These are phyloP conservation scores for Calliscelio sp. DNA, from an alignment of 2,888 invertebrate genomes.

Conservation along the genomic window DNA sequence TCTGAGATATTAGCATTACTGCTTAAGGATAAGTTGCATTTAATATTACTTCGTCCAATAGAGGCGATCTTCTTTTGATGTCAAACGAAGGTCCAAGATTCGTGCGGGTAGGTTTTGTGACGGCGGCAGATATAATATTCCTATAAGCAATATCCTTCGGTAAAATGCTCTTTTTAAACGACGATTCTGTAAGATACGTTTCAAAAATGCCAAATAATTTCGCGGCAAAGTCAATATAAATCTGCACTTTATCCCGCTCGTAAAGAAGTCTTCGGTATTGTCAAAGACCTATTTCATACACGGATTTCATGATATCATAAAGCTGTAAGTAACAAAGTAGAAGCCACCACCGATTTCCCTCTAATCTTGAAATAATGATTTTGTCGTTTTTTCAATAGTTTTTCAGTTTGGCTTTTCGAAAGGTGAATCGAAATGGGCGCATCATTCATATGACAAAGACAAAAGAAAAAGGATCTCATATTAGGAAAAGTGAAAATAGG, in stretches of 20 bases:
- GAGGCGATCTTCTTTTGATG: background rate
- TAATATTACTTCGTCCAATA: background rate
- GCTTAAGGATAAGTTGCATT: background rate
- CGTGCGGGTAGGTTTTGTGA: slow-evolving; percentile 13
- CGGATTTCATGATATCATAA: slow-evolving; percentile 71
- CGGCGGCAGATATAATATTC: slow-evolving; percentile 26
- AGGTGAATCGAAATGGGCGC: no score
- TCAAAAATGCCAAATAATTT: slow-evolving; percentile 60
- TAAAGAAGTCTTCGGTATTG: slow-evolving; percentile 62
- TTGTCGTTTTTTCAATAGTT: slow-evolving; percentile 24
- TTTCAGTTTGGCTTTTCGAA: slow-evolving; percentile 31
- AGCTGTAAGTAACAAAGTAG: slow-evolving; percentile 74
- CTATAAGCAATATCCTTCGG: slow-evolving; percentile 42
- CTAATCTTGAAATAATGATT: slow-evolving; percentile 75
- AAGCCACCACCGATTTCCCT: slow-evolving; percentile 62
- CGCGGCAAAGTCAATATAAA: slow-evolving; percentile 43
- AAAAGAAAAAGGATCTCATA: no score
- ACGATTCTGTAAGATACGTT: slow-evolving; percentile 29
- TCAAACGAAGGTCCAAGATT: background rate
- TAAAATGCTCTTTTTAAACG: slow-evolving; percentile 34
- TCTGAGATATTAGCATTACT: background rate
- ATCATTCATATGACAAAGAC: no score
- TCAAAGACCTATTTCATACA: slow-evolving; percentile 59
- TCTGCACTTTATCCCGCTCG: slow-evolving; percentile 57
- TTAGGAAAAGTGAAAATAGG: no score